Evolutionary conservation across 1,140 invertebrate species (phyloP).

Genomic region (Philopotamus ludificatus): DNA sequence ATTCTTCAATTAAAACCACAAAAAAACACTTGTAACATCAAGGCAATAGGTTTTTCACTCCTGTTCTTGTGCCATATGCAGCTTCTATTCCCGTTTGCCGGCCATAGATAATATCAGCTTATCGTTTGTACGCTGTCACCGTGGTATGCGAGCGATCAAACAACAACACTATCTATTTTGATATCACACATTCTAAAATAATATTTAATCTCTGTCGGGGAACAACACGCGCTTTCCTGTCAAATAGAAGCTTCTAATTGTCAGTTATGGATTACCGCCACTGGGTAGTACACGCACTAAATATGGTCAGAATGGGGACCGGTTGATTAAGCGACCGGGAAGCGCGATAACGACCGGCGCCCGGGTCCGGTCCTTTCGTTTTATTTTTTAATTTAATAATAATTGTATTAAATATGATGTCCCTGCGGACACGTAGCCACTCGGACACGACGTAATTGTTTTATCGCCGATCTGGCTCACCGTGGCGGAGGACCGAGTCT

Average conservation of each 20-base stretch:
- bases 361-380: no score
- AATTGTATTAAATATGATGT: no score
- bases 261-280: slow-evolving; percentile 12
- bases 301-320: no score
- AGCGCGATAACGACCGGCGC: no score
- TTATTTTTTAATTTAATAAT: no score
- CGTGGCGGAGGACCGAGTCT: neutral
- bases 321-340: no score
- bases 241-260: neutral
- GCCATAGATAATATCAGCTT: slow-evolving; percentile 5
- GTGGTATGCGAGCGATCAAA: slow-evolving; percentile 1
- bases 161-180: neutral
- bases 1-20: no score
- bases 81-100: neutral
- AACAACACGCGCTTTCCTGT: neutral
- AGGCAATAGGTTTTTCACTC: no score
- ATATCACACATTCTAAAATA: neutral
- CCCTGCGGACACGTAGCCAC: no score
- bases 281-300: neutral
- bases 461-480: neutral
- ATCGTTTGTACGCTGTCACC: neutral
- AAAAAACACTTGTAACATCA: no score
- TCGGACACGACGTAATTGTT: neutral
- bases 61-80: no score
- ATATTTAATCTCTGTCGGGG: slow-evolving; percentile 1